Evolutionary conservation across 2,113 vertebrate genomes (phyloP), one percentile per base, ranked within the genome.

Genomic region (Potamarius usumacintae): DNA sequence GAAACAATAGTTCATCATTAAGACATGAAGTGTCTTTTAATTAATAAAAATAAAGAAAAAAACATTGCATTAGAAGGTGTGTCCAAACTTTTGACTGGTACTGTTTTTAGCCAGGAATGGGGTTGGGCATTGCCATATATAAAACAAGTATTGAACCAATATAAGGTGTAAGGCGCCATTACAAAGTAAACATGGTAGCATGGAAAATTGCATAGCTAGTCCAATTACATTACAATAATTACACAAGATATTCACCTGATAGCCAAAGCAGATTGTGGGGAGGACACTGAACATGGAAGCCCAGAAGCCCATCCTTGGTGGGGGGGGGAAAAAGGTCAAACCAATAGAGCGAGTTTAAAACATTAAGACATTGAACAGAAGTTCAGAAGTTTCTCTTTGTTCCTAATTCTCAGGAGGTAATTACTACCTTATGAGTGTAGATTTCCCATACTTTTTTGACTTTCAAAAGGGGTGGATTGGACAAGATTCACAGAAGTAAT

Each of bases 211-310:
- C 17, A 53, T 20, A 25, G 30, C 57, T 63, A 65, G 14, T 20
- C 42, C 42, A 2, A 52, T 30, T 48, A 74, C 67, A n/a, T 55
- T 27, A 5, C 48, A 57, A 27, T 83, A 22, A 53, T 77, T 67
- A 55, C 4, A 65, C 69, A 55, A 27, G 20, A 82, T 8, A 94
- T 91, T 95, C 92, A 99, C 98, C 95, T 99, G 98, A 91, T 99
- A 99, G 34, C 98, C 98, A 0, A 98, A 99, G 93, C 98, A 99
- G 94, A 99, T 98, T 87, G 97, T 98, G 0, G 97, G 98, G 85
- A 99, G 95, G 88, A 97, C 96, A 0, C 95, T 97, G 86, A 98
- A 97, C 69, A 95, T 82, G 0, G 97, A 97, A 30, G 95, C 90
- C 98, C 96, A 98, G 85, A 97, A 96, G 27, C 92, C 91, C 25